Base-by-base conservation (phyloP, 2,888 invertebrate genomes). In the Rosalia funebris region DNA sequence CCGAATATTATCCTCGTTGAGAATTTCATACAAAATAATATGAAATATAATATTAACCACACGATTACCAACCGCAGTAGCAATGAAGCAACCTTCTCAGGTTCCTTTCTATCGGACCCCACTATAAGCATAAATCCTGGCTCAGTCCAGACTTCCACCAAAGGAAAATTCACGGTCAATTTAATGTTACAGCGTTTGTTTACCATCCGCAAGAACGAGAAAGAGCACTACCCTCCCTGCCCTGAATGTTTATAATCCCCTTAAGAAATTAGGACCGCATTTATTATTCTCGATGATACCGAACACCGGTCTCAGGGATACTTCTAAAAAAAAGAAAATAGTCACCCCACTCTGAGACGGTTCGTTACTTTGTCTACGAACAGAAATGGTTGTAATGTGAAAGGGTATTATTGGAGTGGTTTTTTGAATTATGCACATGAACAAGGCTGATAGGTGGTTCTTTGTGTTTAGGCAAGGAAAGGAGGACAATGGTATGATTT, bases 251-350 rank as follows among this genome's bases (percentile, higher is more conserved):
- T 20, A 25, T 39, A 50, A 50, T 50, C 39, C 50, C 50, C 16
- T 50, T 39, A 48, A 19, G 37, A 37, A 25, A 25, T 39, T 50
- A 50, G 50, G 39, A 39, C 39, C 39, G 39, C 39, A 25, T 50
- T 48, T 48, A 48, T 41, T 25, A 12, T 31, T 25, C 11, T 34
- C 10, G 37, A 39, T n/a, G 39, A 50, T 50, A 50, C 39, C 39
- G 37, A 50, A 50, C 50, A 50, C 25, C 25, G 39, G 50, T 20
- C 25, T 48, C 12, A 10, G 37, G 19, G 14, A 14, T 10, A 15
- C 12, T 36, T n/a, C n/a, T n/a, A n/a, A n/a, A n/a, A n/a, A n/a
- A 19, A 39, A 10, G 39, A 39, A 50, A 41, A 37, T 20, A 25
- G 14, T 20, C 39, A 11, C n/a, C 50, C 25, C 44, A 20, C 17